Conservation (phyloP, 2,797 vertebrate species). For the Siniperca undulata region DNA sequence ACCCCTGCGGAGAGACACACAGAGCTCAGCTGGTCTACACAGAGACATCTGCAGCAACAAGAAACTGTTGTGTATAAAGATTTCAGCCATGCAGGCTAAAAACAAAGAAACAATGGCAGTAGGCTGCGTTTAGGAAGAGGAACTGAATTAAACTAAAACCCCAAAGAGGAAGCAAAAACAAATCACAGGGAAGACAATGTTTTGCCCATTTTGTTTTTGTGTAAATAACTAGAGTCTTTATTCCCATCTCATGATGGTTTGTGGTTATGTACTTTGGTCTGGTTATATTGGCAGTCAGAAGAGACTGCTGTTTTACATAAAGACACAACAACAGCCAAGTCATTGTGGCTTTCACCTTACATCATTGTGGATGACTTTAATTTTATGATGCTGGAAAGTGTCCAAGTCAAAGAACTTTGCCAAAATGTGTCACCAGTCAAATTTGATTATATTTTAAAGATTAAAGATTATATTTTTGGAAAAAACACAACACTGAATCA, state of each 20-base stretch:
- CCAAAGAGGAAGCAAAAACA: neutral
- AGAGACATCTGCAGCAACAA: constrained; percentile 5
- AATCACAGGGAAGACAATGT: neutral
- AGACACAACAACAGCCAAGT: neutral
- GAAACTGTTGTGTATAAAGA: neutral
- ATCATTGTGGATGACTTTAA: neutral
- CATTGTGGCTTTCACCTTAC: neutral
- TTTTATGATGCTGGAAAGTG: neutral
- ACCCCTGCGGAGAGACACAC: constrained; percentile 72
- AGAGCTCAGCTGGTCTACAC: constrained; percentile 18
- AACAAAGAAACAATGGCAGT: neutral
- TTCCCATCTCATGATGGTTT: neutral
- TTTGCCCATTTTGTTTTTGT: neutral
- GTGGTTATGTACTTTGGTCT: neutral
- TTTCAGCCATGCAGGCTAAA: neutral
- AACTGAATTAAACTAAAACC: neutral
- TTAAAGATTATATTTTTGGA: too few relatives aligned
- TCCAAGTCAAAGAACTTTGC: neutral
- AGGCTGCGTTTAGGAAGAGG: neutral
- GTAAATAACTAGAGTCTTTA: neutral
- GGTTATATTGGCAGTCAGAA: neutral
- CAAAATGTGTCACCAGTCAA: neutral
- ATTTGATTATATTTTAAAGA: neutral
- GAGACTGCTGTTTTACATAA: neutral
- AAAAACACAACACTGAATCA: neutral